These are phyloP conservation scores for silkworm (Bombyx mori) DNA, from an alignment of 1,140 invertebrate genomes.

Conservation along the genomic window ASM3026992v2 NC_085118.1:11987001-11987500, in stretches of 20 bases:
- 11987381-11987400: conserved; percentile 82
- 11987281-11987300: conserved; percentile 65
- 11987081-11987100: conserved; percentile 82
- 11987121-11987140: conserved; percentile 74
- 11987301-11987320: conserved; percentile 75
- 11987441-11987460: conserved; percentile 88
- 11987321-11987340: conserved; percentile 77
- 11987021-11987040: conserved; percentile 82
- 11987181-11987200: no score
- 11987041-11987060: conserved; percentile 78
- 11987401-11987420: conserved; percentile 79
- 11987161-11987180: neutral
- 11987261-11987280: no score
- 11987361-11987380: conserved; percentile 88
- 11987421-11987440: conserved; percentile 86
- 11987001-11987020: conserved; percentile 70
- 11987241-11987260: no score
- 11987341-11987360: conserved; percentile 86
- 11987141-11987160: conserved; percentile 67
- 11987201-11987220: no score
- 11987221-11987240: no score
- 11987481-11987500: conserved; percentile 58
- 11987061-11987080: conserved; percentile 85
- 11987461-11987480: conserved; percentile 78
- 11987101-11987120: conserved; percentile 76